phyloP scores from a whole-genome alignment of 2,888 invertebrate species.

The Blomia tropicalis region DNA sequence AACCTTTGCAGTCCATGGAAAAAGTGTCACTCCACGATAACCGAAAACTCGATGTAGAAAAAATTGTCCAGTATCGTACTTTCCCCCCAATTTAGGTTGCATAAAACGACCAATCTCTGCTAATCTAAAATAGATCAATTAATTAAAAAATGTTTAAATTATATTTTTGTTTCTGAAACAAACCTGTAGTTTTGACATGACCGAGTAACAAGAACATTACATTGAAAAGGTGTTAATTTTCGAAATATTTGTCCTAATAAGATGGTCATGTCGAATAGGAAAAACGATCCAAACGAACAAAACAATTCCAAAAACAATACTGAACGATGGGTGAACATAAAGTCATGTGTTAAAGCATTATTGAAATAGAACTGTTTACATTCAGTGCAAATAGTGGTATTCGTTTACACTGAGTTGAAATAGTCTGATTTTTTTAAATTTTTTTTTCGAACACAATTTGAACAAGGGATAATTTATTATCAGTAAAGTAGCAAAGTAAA shows the following conservation, averaged over 20 bases:
- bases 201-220: background rate
- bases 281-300: background rate
- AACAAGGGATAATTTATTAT: no score
- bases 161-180: background rate
- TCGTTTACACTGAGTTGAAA: no score
- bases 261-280: background rate
- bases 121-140: slow-evolving; percentile 45
- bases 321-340: background rate
- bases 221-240: background rate
- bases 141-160: background rate
- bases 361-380: background rate
- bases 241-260: background rate
- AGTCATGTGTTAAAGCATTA: background rate
- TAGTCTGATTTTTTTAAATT: no score
- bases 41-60: slow-evolving; percentile 93
- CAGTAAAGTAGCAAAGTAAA: background rate
- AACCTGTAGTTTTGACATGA: slow-evolving; percentile 1
- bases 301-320: background rate
- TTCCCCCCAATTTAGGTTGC: slow-evolving; percentile 60
- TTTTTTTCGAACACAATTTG: no score
- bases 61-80: slow-evolving; percentile 77
- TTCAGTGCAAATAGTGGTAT: background rate
- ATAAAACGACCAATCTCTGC: slow-evolving; percentile 86
- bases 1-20: slow-evolving; percentile 88
- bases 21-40: slow-evolving; percentile 86